Evolutionary conservation across 1,140 invertebrate species (phyloP), one percentile per base, ranked within the genome.

Genomic region (Trichogramma pretiosum): DNA sequence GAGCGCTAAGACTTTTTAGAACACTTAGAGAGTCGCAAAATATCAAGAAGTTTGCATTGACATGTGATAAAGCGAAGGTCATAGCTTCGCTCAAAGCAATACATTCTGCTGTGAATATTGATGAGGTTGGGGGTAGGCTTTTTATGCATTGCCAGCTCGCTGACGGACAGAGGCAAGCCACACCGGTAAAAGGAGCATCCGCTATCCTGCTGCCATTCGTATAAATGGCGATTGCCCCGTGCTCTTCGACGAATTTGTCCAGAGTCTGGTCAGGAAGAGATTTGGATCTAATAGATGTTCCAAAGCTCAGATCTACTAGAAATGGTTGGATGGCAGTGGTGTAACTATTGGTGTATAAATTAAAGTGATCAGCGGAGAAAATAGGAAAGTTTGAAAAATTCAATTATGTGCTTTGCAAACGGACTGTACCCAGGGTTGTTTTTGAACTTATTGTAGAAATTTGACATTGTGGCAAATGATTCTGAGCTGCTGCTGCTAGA

Each of bases 11-110:
- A 30, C 36, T 39, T 32, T 39, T 10, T 2, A 47, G 28, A 18
- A 14, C 36, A 32, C 35, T 38, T 18, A 46, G 17, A 19, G 35
- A 37, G 18, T 46, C 35, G 1, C 35, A 37, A 26, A 46, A 38
- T 30, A 46, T 38, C 5, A 30, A 28, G 5, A 28, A 5, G 24
- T 28, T 28, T 7, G 5, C 11, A 7, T 28, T 28, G 11, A 7
- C 5, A 28, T 28, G 24, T 5, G 5, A 11, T 11, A 28, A 28
- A 7, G 24, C 24, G 24, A 28, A 7, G 11, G 5, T 11, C 24
- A 28, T 28, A 28, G 24, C 24, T 18, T 18, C 14, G 8, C 5
- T 9, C 4, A 37, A 10, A 13, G 35, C 35, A 37, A 13, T 18
- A 18, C 35, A 37, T 37, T 37, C 35, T 3, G 35, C 35, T 3